Conservation (phyloP, 2,113 vertebrate species). For the Vicugna pacos region DNA sequence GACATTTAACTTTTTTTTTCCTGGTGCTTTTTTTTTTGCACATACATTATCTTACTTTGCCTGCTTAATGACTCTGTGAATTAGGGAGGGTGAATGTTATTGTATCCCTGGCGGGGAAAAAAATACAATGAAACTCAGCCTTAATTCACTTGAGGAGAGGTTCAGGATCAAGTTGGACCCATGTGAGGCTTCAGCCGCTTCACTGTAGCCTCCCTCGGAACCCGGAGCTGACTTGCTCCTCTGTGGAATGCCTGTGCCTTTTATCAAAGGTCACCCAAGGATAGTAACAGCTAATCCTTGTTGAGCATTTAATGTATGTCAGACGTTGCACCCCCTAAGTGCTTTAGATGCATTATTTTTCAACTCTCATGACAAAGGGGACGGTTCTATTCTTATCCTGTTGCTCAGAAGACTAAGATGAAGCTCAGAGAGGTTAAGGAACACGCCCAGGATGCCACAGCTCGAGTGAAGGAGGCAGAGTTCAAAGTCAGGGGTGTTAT, state of each 20-base stretch:
- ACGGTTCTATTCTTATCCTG: background rate
- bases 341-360: slow-evolving; percentile 32
- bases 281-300: slow-evolving; percentile 17
- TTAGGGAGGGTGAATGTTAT: slow-evolving; percentile 38
- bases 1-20: background rate
- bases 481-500: background rate
- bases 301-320: background rate
- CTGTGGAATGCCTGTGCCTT: background rate
- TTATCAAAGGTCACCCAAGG: slow-evolving; percentile 60
- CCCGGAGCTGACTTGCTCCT: background rate
- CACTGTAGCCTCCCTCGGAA: background rate
- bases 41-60: slow-evolving; percentile 59
- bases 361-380: background rate
- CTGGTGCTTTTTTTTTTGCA: background rate
- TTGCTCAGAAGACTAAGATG: background rate
- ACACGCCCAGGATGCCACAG: background rate
- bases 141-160: background rate
- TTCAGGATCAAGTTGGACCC: background rate
- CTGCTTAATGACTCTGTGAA: slow-evolving; percentile 61
- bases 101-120: background rate
- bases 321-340: background rate
- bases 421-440: background rate
- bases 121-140: slow-evolving; percentile 9
- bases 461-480: background rate
- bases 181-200: background rate